These are phyloP conservation scores for Boloria euphrosyne DNA, from an alignment of 2,888 invertebrate genomes.

Conservation along the genomic window DNA sequence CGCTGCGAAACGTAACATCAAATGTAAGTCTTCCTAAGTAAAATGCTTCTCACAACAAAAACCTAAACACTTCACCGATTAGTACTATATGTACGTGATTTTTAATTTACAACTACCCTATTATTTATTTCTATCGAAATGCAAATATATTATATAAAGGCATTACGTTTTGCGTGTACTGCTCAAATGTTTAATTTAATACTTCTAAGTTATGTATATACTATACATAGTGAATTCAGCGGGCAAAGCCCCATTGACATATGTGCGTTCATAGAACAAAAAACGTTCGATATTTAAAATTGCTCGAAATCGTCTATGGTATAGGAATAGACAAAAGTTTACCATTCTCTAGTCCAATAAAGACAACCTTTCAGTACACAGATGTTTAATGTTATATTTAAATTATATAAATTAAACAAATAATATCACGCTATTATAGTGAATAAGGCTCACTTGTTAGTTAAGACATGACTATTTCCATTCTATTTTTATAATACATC, in stretches of 20 bases:
- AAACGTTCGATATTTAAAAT: constrained; percentile 49
- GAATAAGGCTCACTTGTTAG: constrained; percentile 48
- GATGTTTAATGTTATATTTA: constrained; percentile 42
- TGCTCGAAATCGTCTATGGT: constrained; percentile 44
- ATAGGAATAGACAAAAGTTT: constrained; percentile 61
- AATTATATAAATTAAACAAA: constrained; percentile 47
- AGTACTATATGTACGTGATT: constrained; percentile 17
- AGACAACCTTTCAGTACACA: constrained; percentile 57
- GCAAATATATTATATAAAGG: constrained; percentile 18
- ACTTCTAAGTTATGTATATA: constrained; percentile 45
- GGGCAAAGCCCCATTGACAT: constrained; percentile 44
- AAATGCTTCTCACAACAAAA: constrained; percentile 29
- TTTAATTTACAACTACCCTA: constrained; percentile 25
- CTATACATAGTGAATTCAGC: constrained; percentile 29
- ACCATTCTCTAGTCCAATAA: constrained; percentile 76
- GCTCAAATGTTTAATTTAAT: constrained; percentile 42
- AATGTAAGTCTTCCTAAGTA: constrained; percentile 42
- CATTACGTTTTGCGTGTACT: constrained; percentile 38
- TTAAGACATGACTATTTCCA: constrained; percentile 48
- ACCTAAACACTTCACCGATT: constrained; percentile 5
- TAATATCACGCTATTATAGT: constrained; percentile 48
- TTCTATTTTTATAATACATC: constrained; percentile 31
- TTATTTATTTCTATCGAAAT: constrained; percentile 19
- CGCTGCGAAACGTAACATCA: constrained; percentile 35
- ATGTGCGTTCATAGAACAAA: constrained; percentile 65